Conservation (phyloP, 2,888 invertebrate genomes). For the Steinernema scapterisci region DNA sequence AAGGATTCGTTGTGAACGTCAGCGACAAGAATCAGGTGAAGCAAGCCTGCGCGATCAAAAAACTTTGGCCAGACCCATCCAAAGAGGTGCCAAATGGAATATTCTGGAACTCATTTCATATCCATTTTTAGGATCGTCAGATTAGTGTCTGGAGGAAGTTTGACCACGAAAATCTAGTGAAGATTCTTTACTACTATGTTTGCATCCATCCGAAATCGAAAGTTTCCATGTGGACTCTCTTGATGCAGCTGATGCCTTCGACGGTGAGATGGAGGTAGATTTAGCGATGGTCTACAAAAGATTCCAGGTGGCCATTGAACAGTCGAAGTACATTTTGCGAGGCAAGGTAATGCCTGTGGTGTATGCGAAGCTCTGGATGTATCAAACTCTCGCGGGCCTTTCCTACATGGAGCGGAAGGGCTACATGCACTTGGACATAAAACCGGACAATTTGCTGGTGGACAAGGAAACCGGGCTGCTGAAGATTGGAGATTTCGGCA, state of each 20-base stretch:
- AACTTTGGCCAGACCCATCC: slow-evolving; percentile 43
- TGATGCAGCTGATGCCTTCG: slow-evolving; percentile 43
- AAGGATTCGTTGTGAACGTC: slow-evolving; percentile 15
- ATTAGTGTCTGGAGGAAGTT: slow-evolving; percentile 37
- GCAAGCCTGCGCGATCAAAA: slow-evolving; percentile 33
- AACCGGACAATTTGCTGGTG: slow-evolving; percentile 18
- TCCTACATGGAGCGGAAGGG: slow-evolving; percentile 20
- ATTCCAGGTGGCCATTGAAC: slow-evolving; percentile 31
- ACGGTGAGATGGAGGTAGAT: slow-evolving; percentile 19
- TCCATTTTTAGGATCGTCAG: slow-evolving; percentile 38
- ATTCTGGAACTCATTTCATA: neutral
- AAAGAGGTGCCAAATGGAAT: neutral
- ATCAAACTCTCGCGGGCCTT: slow-evolving; percentile 29
- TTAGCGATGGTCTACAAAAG: too few species aligned
- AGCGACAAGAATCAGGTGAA: slow-evolving; percentile 25
- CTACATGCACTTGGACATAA: neutral
- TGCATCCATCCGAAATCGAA: slow-evolving; percentile 41
- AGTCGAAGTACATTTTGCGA: slow-evolving; percentile 33
- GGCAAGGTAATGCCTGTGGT: slow-evolving; percentile 35
- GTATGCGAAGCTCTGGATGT: slow-evolving; percentile 9
- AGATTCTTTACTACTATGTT: slow-evolving; percentile 41
- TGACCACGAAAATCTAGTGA: slow-evolving; percentile 39
- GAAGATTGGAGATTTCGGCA: slow-evolving; percentile 8
- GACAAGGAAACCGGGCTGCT: neutral
- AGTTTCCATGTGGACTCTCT: slow-evolving; percentile 39